Evolutionary conservation across 2,113 vertebrate genomes (phyloP).

Genomic region (Eurypyga helias): DNA sequence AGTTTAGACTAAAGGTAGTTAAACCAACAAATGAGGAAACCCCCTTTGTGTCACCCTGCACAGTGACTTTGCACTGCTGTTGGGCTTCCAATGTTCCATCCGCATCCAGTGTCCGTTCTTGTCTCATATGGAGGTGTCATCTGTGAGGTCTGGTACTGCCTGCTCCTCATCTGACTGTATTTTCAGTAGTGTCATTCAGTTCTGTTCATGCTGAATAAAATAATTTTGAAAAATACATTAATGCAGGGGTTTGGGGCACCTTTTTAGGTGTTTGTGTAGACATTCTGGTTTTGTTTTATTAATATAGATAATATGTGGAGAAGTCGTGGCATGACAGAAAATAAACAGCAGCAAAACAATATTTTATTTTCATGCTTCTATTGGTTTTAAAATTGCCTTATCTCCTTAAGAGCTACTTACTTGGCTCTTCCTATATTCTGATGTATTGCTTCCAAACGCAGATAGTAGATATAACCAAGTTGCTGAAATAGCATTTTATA

Average conservation of each 20-base stretch:
- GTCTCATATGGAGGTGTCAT: neutral
- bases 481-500: neutral
- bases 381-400: neutral
- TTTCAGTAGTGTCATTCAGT: neutral
- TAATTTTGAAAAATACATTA: neutral
- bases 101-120: slow-evolving; percentile 16
- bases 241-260: neutral
- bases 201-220: neutral
- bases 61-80: neutral
- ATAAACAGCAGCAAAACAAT: neutral
- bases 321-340: neutral
- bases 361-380: neutral
- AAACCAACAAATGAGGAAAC: neutral
- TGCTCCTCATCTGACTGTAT: neutral
- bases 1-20: neutral
- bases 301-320: neutral
- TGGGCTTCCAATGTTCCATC: slow-evolving; percentile 12
- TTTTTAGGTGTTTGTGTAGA: neutral
- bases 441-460: neutral
- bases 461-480: neutral
- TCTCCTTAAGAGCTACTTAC: neutral
- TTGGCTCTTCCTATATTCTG: neutral
- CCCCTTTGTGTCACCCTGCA: neutral
- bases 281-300: neutral
- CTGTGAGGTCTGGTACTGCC: slow-evolving; percentile 17